phyloP scores from a whole-genome alignment of 2,888 invertebrate genomes.

The Ichneumoninae sp. region DNA sequence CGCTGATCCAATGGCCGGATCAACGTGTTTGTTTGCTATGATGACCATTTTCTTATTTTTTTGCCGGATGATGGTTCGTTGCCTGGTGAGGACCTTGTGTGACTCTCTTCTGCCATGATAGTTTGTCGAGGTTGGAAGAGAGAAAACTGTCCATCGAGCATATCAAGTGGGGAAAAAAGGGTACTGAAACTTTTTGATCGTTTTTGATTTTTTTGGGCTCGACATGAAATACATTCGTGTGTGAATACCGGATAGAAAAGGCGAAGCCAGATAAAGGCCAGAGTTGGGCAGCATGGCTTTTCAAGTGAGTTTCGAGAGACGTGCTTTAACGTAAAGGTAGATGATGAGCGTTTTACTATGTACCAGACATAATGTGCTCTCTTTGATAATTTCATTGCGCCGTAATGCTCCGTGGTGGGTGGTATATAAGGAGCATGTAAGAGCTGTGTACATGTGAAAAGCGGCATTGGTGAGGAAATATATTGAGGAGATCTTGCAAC shows the following conservation, averaged over 20 bases:
- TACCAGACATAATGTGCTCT: constrained; percentile 23
- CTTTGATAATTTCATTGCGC: constrained; percentile 31
- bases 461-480: constrained; percentile 4
- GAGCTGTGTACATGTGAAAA: not conserved
- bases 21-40: not conserved
- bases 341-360: not conserved
- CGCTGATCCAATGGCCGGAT: not conserved
- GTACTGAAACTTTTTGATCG: not conserved
- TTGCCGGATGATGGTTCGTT: no score
- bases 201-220: not conserved
- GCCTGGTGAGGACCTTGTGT: no score
- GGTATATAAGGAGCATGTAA: constrained; percentile 3
- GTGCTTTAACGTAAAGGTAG: not conserved
- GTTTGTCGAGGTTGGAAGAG: no score
- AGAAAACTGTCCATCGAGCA: no score
- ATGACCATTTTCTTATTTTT: no score
- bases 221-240: not conserved
- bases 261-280: not conserved
- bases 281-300: not conserved
- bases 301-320: constrained; percentile 7
- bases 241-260: not conserved
- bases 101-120: no score
- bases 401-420: constrained; percentile 13
- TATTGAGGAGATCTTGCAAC: not conserved
- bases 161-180: no score